phyloP scores from a whole-genome alignment of 2,113 vertebrate species.

The Serinus canaria region DNA sequence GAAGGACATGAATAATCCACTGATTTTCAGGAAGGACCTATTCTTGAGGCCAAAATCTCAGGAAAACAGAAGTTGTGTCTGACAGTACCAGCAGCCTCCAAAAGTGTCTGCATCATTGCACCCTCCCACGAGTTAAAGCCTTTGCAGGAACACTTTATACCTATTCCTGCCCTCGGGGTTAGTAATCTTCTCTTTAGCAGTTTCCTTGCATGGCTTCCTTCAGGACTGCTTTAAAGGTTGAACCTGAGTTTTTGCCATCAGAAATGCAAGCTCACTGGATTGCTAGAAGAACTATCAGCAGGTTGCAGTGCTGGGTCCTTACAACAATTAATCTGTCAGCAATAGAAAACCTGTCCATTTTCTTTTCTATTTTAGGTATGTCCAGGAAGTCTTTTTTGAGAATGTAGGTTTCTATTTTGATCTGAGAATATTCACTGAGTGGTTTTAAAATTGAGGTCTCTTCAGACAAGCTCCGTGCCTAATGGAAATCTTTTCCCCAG shows the following conservation, averaged over 20 bases:
- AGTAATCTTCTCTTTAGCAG: background rate
- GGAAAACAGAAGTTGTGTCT: background rate
- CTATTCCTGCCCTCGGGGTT: background rate
- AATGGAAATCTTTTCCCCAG: background rate
- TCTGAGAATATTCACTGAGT: background rate
- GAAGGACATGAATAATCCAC: background rate
- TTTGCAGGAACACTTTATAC: background rate
- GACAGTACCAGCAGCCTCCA: background rate
- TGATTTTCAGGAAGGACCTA: background rate
- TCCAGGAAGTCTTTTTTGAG: background rate
- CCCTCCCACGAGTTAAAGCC: background rate
- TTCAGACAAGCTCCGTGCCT: background rate
- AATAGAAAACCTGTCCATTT: background rate
- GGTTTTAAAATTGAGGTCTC: background rate
- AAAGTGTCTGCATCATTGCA: rapidly evolving
- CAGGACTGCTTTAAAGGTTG: background rate
- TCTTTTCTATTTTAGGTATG: conserved; percentile 8
- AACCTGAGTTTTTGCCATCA: background rate
- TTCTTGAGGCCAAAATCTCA: background rate
- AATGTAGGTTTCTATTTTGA: background rate
- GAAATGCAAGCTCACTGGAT: background rate
- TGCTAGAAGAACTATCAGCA: background rate
- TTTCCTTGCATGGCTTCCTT: background rate
- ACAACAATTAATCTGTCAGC: background rate
- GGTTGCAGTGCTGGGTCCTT: background rate